Evolutionary conservation across 2,113 vertebrate genomes (phyloP).

Genomic region (Phalacrocorax aristotelis): DNA sequence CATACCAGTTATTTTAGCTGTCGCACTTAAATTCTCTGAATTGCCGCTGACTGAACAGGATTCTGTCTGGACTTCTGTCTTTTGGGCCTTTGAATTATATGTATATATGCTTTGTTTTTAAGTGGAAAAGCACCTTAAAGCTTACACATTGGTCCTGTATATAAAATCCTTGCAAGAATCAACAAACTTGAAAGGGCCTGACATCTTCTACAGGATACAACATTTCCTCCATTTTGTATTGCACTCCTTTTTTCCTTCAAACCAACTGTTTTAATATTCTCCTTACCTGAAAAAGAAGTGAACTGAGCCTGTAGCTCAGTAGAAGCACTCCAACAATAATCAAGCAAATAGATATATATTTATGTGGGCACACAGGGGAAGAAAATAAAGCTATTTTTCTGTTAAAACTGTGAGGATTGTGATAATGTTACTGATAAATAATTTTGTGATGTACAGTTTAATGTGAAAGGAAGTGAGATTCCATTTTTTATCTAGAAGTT

Average conservation of each 20-base stretch:
- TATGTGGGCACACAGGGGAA: not conserved
- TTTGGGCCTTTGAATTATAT: not conserved
- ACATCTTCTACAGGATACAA: not conserved
- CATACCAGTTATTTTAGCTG: not conserved
- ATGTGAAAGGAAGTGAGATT: not conserved
- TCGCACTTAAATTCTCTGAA: not conserved
- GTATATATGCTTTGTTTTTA: not conserved
- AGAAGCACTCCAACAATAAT: not conserved
- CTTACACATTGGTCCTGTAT: not conserved
- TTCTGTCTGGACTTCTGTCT: not conserved
- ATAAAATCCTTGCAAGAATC: not conserved
- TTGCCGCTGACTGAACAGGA: not conserved
- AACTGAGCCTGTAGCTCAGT: not conserved
- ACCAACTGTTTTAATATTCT: not conserved
- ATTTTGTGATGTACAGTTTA: not conserved
- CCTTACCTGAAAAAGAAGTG: not conserved
- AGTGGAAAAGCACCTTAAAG: not conserved
- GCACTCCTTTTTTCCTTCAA: not conserved
- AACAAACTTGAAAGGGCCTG: not conserved
- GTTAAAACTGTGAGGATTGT: not conserved
- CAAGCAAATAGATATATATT: not conserved
- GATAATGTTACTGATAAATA: not conserved
- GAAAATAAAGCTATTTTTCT: not conserved
- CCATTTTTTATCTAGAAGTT: not conserved
- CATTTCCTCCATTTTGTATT: not conserved